These are phyloP conservation scores for Promerops cafer DNA, from an alignment of 2,113 vertebrate genomes.

Conservation along the genomic window DNA sequence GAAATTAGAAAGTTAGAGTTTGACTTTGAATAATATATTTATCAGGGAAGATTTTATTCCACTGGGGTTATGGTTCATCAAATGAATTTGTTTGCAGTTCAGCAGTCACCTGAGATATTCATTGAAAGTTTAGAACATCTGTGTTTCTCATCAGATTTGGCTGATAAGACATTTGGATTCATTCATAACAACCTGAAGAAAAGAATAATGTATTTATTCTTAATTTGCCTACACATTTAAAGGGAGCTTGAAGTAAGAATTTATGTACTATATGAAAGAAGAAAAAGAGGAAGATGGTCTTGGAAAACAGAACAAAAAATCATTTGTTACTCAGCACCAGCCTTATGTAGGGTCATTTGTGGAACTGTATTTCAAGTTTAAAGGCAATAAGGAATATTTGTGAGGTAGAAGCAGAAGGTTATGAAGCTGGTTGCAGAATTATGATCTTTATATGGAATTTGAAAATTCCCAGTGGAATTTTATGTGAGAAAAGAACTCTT, in stretches of 20 bases:
- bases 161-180: not conserved
- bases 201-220: not conserved
- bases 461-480: not conserved
- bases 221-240: not conserved
- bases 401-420: not conserved
- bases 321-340: not conserved
- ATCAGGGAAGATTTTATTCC: constrained; percentile 18
- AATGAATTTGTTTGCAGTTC: constrained; percentile 10
- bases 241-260: not conserved
- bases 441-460: not conserved
- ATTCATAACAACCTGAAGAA: not conserved
- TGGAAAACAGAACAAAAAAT: not conserved
- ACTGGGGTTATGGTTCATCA: not conserved
- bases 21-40: constrained; percentile 32
- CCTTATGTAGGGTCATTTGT: not conserved
- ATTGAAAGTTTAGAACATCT: not conserved
- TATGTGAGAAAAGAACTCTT: not conserved
- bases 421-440: not conserved
- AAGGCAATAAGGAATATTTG: not conserved
- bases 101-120: not conserved
- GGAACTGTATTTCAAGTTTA: not conserved
- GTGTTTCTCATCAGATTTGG: constrained; percentile 7
- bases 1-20: constrained; percentile 15
- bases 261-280: not conserved
- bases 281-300: not conserved